phyloP scores from a whole-genome alignment of 2,113 vertebrate genomes.

The Asarcornis scutulata region DNA sequence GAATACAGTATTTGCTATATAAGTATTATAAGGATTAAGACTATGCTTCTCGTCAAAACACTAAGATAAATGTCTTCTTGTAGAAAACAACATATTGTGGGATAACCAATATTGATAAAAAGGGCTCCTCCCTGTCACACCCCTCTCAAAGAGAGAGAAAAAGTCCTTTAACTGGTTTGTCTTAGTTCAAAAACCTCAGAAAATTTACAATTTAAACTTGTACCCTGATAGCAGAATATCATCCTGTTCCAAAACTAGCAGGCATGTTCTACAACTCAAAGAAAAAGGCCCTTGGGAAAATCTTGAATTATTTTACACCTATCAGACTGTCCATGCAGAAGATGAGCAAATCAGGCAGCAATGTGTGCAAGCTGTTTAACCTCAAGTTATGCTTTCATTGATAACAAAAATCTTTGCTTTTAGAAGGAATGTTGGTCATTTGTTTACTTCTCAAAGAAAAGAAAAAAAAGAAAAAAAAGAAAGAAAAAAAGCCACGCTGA shows the following conservation, averaged over 20 bases:
- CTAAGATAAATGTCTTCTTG: not conserved
- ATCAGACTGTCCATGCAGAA: not conserved
- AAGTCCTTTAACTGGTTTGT: not conserved
- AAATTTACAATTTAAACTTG: not conserved
- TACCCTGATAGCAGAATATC: not conserved
- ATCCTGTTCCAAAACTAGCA: not conserved
- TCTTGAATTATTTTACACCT: not conserved
- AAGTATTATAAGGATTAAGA: not conserved
- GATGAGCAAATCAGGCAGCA: not conserved
- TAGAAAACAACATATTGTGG: not conserved
- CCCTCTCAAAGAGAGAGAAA: not conserved
- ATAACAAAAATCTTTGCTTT: not conserved
- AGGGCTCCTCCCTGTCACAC: not conserved
- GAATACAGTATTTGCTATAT: not conserved
- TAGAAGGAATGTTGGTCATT: not conserved
- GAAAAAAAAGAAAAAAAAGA: not conserved
- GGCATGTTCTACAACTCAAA: not conserved
- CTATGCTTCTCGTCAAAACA: not conserved
- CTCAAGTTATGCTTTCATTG: not conserved
- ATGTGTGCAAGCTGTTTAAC: not conserved
- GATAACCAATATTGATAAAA: not conserved
- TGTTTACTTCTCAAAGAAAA: not conserved
- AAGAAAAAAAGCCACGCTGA: too few species aligned
- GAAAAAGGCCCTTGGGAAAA: not conserved
- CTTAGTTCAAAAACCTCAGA: not conserved